These are phyloP conservation scores for Aporophyla nigra DNA, from an alignment of 2,888 invertebrate species.

Conservation along the genomic window DNA sequence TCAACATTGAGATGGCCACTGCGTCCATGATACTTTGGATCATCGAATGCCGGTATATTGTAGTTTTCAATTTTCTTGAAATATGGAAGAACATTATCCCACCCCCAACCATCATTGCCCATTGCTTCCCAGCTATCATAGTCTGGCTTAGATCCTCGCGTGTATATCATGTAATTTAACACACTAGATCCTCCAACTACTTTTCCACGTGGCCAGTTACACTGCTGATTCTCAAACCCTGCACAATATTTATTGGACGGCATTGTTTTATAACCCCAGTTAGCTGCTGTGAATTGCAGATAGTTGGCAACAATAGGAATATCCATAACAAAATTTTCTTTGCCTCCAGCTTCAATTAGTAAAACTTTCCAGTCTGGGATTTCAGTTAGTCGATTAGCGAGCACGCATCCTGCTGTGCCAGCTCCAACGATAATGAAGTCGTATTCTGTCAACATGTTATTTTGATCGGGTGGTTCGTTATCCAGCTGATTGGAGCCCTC, in stretches of 20 bases:
- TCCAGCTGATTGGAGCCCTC: constrained; percentile 89
- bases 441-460: constrained; percentile 90
- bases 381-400: constrained; percentile 94
- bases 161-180: constrained; percentile 95
- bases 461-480: constrained; percentile 90
- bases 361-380: constrained; percentile 93
- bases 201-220: constrained; percentile 95
- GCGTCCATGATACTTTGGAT: constrained; percentile 89
- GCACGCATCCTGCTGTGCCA: constrained; percentile 94
- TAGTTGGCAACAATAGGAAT: constrained; percentile 94
- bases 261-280: constrained; percentile 96
- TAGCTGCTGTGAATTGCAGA: constrained; percentile 93
- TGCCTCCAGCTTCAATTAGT: constrained; percentile 93
- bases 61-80: constrained; percentile 95
- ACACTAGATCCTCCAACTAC: constrained; percentile 96
- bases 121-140: constrained; percentile 94
- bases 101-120: constrained; percentile 94
- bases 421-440: constrained; percentile 95
- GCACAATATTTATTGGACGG: constrained; percentile 94
- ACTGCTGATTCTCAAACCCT: constrained; percentile 94
- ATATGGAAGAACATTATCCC: constrained; percentile 93
- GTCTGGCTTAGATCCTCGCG: constrained; percentile 93
- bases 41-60: constrained; percentile 89
- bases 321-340: constrained; percentile 94
- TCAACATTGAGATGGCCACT: constrained; percentile 91